Evolutionary conservation across 2,113 vertebrate species (phyloP).

Genomic region (Sisor rabdophorus): DNA sequence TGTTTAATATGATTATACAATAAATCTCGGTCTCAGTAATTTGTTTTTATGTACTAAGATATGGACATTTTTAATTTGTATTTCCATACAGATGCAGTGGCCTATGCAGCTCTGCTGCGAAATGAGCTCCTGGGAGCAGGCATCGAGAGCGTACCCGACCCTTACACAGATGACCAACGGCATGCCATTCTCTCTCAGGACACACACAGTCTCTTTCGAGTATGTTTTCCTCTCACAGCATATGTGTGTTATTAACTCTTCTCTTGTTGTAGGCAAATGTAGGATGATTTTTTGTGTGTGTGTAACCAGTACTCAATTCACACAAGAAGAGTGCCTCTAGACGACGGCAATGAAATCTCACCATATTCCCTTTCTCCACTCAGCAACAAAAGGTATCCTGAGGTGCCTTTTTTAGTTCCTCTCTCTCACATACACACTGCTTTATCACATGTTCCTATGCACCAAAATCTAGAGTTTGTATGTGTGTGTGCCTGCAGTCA

Average conservation of each 20-base stretch:
- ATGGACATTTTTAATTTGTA: neutral
- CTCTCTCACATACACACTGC: neutral
- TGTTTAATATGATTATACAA: neutral
- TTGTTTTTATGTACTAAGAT: neutral
- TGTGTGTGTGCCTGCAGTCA: constrained; percentile 47
- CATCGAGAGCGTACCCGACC: constrained; percentile 70
- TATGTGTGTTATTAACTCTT: neutral
- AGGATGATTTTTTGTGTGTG: neutral
- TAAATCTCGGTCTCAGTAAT: neutral
- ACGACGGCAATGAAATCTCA: constrained; percentile 71
- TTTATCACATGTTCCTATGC: neutral
- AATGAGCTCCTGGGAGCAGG: constrained; percentile 75
- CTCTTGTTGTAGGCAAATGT: neutral
- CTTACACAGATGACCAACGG: constrained; percentile 68
- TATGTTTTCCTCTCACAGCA: constrained; percentile 40
- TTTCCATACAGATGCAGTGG: constrained; percentile 64
- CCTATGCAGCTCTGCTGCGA: constrained; percentile 73
- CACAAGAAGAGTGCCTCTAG: constrained; percentile 74
- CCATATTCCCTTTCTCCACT: constrained; percentile 77
- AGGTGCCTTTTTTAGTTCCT: neutral
- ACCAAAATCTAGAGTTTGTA: neutral
- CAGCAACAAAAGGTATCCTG: constrained; percentile 74
- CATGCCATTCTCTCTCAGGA: constrained; percentile 65
- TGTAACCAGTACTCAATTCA: constrained; percentile 71
- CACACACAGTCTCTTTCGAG: constrained; percentile 72